Evolutionary conservation across 2,888 invertebrate genomes (phyloP).

Genomic region (Lasioglossum lativentre): DNA sequence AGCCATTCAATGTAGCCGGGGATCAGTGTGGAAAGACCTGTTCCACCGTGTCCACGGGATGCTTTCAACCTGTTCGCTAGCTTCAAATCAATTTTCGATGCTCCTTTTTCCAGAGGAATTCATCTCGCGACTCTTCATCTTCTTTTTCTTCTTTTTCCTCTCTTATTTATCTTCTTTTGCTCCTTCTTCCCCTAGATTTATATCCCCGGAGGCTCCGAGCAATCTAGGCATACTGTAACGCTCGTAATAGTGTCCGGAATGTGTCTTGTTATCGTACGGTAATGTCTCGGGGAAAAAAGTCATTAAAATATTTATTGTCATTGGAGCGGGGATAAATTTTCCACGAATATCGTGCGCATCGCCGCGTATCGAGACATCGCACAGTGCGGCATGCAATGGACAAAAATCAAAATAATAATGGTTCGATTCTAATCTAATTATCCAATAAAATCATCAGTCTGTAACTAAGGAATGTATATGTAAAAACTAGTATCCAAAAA

Average conservation of each 20-base stretch:
- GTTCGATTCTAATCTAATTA: no score
- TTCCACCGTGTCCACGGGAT: conserved; percentile 14
- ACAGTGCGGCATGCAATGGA: no score
- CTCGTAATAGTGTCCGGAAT: no score
- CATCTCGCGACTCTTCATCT: neutral
- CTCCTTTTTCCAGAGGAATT: neutral
- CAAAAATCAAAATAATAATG: no score
- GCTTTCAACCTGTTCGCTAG: conserved; percentile 10
- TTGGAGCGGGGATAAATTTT: neutral
- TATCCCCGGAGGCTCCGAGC: neutral
- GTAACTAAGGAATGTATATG: no score
- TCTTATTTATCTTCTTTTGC: neutral
- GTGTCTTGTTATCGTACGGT: neutral
- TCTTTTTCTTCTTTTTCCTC: neutral
- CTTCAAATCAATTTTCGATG: conserved; percentile 10
- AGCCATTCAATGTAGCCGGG: neutral
- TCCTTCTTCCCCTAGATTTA: neutral
- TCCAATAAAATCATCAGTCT: no score
- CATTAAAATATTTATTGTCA: neutral
- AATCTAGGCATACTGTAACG: neutral
- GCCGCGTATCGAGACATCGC: neutral
- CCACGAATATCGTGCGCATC: neutral
- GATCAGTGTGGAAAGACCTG: conserved; percentile 15
- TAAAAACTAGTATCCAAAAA: no score
- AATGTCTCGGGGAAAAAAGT: neutral